Evolutionary conservation across 1,140 invertebrate genomes (phyloP), one percentile per base, ranked within the genome.

Genomic region (Callitettix versicolor): DNA sequence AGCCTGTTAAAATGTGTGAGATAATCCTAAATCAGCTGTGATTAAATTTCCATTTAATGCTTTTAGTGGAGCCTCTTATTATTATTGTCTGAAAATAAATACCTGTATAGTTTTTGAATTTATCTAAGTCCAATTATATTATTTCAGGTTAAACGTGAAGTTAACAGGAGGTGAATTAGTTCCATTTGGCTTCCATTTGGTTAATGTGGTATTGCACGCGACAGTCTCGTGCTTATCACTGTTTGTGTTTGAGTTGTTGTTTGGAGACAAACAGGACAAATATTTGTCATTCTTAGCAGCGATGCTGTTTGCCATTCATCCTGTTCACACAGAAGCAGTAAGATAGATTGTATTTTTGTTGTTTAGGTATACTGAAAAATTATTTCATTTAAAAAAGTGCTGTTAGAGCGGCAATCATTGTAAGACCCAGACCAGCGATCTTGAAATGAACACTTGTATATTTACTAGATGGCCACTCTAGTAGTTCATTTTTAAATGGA

Each of bases 241-340:
- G 57, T 64, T 69, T 69, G 69, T 88, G 60, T 78, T 79, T 66
- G 71, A 69, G 56, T 53, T 65, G 49, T 54, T 79, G 26, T 65
- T 77, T 26, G 62, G 65, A 30, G 58, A 62, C 24, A 64, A 66
- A 50, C 56, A 43, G 5, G 43, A 55, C 55, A 58, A 59, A 11
- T 62, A 65, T 30, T 63, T 69, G 58, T 67, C 77, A 55, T 82
- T 82, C 68, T 67, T 84, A 56, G 76, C 84, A 30, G 74, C 89
- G 47, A 61, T 88, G 0, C 65, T 97, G 38, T 98, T 96, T 78
- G 79, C 90, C 46, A 82, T 91, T 24, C 86, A 89, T 73, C 86
- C 86, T 20, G 68, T 88, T 56, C 86, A 89, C 64, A 74, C 79
- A 55, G 85, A 87, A 73, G 80, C 81, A 63, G 82, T 84, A 69